A percentile compares a stretch with the other conserved stretches of the same genome.
Conservation (phyloP, 2,797 vertebrate genomes). For the Podargus strigoides region DNA sequence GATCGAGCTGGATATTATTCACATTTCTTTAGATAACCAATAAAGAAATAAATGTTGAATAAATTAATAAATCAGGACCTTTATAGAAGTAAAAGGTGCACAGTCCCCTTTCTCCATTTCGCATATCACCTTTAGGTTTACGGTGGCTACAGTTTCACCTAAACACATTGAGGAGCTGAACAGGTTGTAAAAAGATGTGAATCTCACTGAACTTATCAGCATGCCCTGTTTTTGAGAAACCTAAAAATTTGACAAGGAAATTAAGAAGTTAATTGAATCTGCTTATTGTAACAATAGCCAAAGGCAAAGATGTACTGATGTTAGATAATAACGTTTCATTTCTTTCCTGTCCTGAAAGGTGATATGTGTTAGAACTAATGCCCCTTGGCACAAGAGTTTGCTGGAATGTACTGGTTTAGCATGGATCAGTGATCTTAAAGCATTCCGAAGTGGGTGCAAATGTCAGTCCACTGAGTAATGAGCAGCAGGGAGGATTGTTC, state of each 20-base stretch:
- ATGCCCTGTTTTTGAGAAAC: neutral
- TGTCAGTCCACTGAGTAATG: conserved; percentile 58
- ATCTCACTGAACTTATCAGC: neutral
- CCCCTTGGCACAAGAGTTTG: conserved; percentile 48
- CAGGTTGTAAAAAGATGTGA: neutral
- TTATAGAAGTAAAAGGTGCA: neutral
- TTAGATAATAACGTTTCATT: conserved; percentile 21
- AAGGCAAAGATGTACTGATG: conserved; percentile 12
- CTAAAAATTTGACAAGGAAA: neutral
- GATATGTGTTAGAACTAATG: conserved; percentile 52
- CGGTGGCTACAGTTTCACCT: neutral
- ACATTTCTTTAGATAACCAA: neutral
- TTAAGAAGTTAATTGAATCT: neutral
- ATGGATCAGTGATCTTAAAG: conserved; percentile 69
- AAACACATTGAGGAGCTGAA: neutral
- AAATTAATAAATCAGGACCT: neutral
- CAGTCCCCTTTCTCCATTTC: neutral
- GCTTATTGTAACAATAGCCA: neutral
- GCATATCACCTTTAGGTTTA: neutral
- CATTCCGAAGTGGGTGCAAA: conserved; percentile 62
- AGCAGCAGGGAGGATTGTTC: conserved; percentile 35
- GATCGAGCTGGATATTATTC: neutral
- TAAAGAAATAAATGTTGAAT: neutral
- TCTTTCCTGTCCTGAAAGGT: conserved; percentile 52
- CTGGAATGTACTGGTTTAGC: conserved; percentile 63